Base-by-base conservation (phyloP, 2,113 vertebrate species). In the Ceuthmochares aereus region DNA sequence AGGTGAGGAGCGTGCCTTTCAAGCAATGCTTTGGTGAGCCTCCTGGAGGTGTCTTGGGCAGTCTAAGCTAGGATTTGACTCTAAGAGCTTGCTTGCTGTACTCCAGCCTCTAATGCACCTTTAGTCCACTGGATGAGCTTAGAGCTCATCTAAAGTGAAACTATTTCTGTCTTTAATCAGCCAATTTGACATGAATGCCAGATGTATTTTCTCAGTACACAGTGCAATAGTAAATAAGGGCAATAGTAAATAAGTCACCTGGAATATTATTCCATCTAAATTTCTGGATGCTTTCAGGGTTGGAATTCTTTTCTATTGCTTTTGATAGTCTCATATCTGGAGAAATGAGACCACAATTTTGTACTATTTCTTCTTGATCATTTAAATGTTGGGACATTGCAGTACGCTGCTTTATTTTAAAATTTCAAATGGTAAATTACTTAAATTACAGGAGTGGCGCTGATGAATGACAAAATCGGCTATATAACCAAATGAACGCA, bases 391-490 rank as follows among this genome's bases (percentile, higher is more conserved):
- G 42, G 25, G 37, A 54, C 34, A 8, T 86, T 20, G 14, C 40
- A 88, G 23, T 83, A 26, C 0, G 0, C 25, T 30, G 17, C 20
- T 82, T 52, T 40, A 51, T 81, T 93, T 92, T 88, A 66, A 92
- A 83, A 66, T 88, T 79, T 85, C 25, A 22, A 73, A 51, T 88
- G 79, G 51, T 88, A 74, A 93, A 66, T 79, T 79, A 26, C 32
- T 47, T 88, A 74, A 93, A 66, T 79, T 79, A 26, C 29, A 67
- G 64, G 58, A 54, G 26, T 45, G 55, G 23, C 72, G 69, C 51
- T 86, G 88, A 90, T 96, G 74, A 93, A 92, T 94, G 63, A 59
- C 67, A 88, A 89, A 84, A 95, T 70, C 76, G 81, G 42, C 90
- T 84, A 52, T 66, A 55, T 86, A 86, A 83, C 66, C 64, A 75